Percentiles rank a stretch among this genome's conserved stretches.
Evolutionary conservation across 2,113 vertebrate species (phyloP).

Genomic region (Antennarius striatus): DNA sequence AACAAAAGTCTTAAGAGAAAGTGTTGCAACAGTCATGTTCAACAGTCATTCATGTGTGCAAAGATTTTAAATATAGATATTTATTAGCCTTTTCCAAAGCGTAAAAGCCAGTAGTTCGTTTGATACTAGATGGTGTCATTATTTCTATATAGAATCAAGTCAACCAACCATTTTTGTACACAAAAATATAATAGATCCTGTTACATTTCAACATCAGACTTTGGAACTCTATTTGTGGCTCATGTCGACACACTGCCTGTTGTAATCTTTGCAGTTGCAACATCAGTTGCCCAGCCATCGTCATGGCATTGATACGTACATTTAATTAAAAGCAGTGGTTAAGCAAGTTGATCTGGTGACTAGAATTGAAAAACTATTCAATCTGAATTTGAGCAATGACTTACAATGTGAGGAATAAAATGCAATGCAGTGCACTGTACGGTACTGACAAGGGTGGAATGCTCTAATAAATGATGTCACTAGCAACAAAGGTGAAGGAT

Average conservation of each 20-base stretch:
- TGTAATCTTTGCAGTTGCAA: slow-evolving; percentile 6
- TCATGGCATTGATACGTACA: neutral
- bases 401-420: neutral
- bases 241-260: slow-evolving; percentile 9
- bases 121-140: no score
- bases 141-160: no score
- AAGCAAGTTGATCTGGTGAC: neutral
- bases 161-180: neutral
- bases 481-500: neutral
- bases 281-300: neutral
- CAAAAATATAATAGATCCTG: neutral
- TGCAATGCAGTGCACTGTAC: neutral
- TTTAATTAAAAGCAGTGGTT: slow-evolving; percentile 1
- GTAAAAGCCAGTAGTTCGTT: no score
- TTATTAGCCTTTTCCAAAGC: no score
- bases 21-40: no score
- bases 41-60: no score
- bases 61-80: no score
- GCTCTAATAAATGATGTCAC: neutral
- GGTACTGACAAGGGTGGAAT: neutral
- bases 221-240: neutral
- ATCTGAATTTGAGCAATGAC: neutral
- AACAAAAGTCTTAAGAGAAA: no score
- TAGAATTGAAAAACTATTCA: neutral
- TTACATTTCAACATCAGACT: neutral